Percentiles rank a stretch among this genome's conserved stretches.
Evolutionary conservation across 2,888 invertebrate species (phyloP).

Genomic region (Oxystoma pomonae): DNA sequence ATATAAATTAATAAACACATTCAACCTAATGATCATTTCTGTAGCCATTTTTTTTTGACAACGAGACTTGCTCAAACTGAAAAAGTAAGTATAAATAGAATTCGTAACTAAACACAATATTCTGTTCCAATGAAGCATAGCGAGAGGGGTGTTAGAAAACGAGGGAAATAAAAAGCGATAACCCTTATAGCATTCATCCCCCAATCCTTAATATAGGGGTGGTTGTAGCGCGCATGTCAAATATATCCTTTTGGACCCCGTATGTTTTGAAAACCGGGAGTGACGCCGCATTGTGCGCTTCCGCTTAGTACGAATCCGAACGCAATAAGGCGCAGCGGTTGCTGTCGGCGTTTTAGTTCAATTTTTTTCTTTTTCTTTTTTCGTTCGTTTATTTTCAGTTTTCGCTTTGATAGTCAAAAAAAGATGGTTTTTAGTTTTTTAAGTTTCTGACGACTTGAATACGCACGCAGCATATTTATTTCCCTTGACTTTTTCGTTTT

Average conservation of each 20-base stretch:
- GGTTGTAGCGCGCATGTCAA: not conserved
- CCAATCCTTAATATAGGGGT: not conserved
- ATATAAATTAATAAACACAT: too few relatives aligned
- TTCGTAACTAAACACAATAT: too few relatives aligned
- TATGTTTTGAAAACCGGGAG: not conserved
- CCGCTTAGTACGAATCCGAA: conserved; percentile 27
- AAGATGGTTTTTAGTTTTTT: conserved; percentile 20
- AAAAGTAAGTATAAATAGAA: too few relatives aligned
- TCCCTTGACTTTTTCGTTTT: not conserved
- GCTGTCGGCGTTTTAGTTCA: conserved; percentile 20
- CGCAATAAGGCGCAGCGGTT: conserved; percentile 9
- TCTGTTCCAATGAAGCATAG: too few relatives aligned
- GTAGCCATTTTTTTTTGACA: too few relatives aligned
- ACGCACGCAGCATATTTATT: not conserved
- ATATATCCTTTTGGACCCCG: not conserved
- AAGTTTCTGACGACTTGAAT: not conserved
- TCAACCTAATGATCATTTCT: too few relatives aligned
- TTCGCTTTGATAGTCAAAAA: conserved; percentile 32
- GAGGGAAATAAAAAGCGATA: not conserved
- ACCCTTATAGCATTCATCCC: not conserved
- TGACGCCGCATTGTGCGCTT: not conserved
- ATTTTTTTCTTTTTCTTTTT: conserved; percentile 36
- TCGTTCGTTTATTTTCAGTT: conserved; percentile 32
- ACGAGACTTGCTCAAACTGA: too few relatives aligned
- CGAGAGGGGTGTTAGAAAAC: too few relatives aligned